Evolutionary conservation across 2,888 invertebrate species (phyloP), one percentile per base, ranked within the genome.

Genomic region (Eulithis testata): DNA sequence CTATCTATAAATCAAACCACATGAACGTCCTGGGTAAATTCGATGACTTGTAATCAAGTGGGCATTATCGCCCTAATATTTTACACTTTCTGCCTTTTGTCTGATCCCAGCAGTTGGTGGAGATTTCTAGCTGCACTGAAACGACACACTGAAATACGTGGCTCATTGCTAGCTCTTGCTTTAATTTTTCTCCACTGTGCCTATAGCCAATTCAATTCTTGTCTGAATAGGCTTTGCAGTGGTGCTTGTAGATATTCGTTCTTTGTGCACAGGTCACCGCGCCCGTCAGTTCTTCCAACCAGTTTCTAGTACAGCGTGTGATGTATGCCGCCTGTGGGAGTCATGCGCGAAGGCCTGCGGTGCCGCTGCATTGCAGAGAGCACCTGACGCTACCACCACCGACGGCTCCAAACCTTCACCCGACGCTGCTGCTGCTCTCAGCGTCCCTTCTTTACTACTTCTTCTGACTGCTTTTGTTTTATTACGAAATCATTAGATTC

Each of bases 221-320:
- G 21, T 21, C 21, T 21, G 21, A 21, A 21, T 21, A 2, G 21
- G 1, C 21, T 21, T 21, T 21, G 8, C 37, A 5, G 8, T 37
- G 37, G 5, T 37, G 8, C 37, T 3, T 37, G 1, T 7, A 8
- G 5, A 14, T 1, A 14, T 47, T 47, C 14, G 6, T 11, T 12
- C 9, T 49, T 50, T 50, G 4, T 11, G 27, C 11, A n/a, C 80
- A 97, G 97, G 97, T 77, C 95, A 97, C 77, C 95, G 96, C 80
- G 97, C 97, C 0, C 94, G 97, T 73, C 95, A 96, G 74, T 98
- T 98, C 89, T 98, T 97, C 89, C 94, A 95, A 70, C 94, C 96
- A 4, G 93, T 94, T 55, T 89, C 93, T 67, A 94, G 96, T 44
- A 96, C 95, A 1, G 91, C 97, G 14, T 98, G 97, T 85, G 97